Evolutionary conservation across 2,113 vertebrate species (phyloP).

Genomic region (Holacanthus passer): DNA sequence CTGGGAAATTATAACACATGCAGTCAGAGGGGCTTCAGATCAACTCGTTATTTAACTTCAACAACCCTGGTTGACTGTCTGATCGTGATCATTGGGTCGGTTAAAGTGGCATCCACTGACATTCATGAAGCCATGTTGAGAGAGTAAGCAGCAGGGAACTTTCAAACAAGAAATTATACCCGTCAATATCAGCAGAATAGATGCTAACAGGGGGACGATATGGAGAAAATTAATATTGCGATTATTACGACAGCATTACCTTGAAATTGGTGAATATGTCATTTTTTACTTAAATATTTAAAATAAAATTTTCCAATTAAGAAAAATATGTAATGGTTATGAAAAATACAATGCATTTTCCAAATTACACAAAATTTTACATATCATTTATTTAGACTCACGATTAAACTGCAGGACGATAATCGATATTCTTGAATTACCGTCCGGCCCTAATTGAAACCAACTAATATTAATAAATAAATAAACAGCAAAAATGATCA

Average conservation of each 20-base stretch:
- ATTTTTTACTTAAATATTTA: not conserved
- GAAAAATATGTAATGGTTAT: not conserved
- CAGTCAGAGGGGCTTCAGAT: slow-evolving; percentile 9
- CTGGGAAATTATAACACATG: not conserved
- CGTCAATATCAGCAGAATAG: not conserved
- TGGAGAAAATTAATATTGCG: not conserved
- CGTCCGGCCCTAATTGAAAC: not conserved
- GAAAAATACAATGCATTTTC: not conserved
- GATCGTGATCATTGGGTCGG: slow-evolving; percentile 4
- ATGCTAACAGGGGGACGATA: not conserved
- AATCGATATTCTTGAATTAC: not conserved
- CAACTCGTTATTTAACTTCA: slow-evolving; percentile 33
- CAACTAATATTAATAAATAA: slow-evolving; percentile 6
- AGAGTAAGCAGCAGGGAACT: slow-evolving; percentile 34
- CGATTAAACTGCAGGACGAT: not conserved
- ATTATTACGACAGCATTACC: slow-evolving; percentile 2
- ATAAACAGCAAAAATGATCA: slow-evolving; percentile 18
- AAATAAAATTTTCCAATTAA: not conserved
- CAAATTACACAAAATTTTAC: not conserved
- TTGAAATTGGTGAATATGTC: not conserved
- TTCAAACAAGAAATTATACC: slow-evolving; percentile 17
- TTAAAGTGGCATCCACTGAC: slow-evolving; percentile 41
- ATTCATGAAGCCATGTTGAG: slow-evolving; percentile 32
- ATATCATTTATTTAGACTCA: not conserved
- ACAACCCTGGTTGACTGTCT: slow-evolving; percentile 12